Base-by-base conservation (phyloP, 2,797 vertebrate genomes). In the Pachyuromys duprasi region DNA sequence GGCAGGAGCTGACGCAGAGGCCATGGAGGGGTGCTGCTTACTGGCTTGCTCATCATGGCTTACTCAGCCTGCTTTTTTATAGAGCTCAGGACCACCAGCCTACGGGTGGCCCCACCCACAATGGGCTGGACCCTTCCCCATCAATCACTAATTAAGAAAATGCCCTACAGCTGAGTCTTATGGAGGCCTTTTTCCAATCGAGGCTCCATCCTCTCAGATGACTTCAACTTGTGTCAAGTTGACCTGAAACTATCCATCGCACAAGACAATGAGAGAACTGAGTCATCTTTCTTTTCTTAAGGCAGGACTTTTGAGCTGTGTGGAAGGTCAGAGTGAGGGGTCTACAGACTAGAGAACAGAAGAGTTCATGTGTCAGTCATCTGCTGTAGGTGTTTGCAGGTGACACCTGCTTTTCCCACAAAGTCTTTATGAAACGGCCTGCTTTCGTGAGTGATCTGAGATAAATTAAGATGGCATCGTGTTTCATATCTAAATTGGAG, bases 281-380 rank as follows among this genome's bases (percentile, higher is more conserved):
- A 92, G 92, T 55, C 26, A 17, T 31, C 18, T 63, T 49, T n/a
- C 60, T 53, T 70, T 90, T 91, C 88, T n/a, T 55, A 80, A 79
- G 18, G 92, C 55, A 86, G 65, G 72, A 91, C 75, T 69, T 89
- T 84, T 92, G 70, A 84, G 18, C 74, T 65, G 11, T 13, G 83
- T 42, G n/a, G 24, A 92, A 74, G 33, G 5, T 33, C 62, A 67
- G 75, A 45, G 28, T 0, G 11, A 11, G 26, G 2, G 2, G 11
- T 8, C 2, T 39, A n/a, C 11, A 81, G 76, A 36, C 74, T 13
- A 39, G 67, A 13, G 90, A 93, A n/a, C 42, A 80, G 31, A 17
- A 31, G 1, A 6, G n/a, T 28, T 22, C 13, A 86, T 57, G 76
- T 93, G 86, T 83, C 70, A 95, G 57, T 60, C 75, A 86, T 53